These are phyloP conservation scores for Cryptus armator DNA, from an alignment of 2,888 invertebrate species.

Conservation along the genomic window DNA sequence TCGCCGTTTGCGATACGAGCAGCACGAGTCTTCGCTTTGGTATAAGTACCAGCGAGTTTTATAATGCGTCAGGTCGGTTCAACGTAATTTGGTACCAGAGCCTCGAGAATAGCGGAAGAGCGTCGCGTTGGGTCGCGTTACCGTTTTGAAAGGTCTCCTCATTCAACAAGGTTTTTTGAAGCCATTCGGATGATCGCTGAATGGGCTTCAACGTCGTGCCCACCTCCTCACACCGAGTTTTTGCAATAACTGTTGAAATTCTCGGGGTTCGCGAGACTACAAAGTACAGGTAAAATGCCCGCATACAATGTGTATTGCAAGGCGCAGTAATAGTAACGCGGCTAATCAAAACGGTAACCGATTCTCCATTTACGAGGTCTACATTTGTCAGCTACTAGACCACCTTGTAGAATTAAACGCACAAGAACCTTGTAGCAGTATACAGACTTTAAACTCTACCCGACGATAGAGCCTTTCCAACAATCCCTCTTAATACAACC, in stretches of 20 bases:
- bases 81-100: constrained; percentile 57
- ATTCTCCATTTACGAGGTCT: constrained; percentile 45
- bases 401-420: constrained; percentile 36
- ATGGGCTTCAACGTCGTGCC: constrained; percentile 54
- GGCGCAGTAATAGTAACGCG: constrained; percentile 27
- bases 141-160: constrained; percentile 65
- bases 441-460: constrained; percentile 41
- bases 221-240: constrained; percentile 50
- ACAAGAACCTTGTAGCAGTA: constrained; percentile 14
- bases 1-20: constrained; percentile 8
- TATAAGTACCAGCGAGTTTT: constrained; percentile 33
- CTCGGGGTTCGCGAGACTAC: constrained; percentile 57
- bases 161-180: constrained; percentile 63
- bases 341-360: constrained; percentile 67
- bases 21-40: constrained; percentile 60
- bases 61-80: constrained; percentile 60
- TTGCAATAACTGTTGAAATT: constrained; percentile 57
- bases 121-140: constrained; percentile 53
- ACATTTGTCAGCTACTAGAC: constrained; percentile 4
- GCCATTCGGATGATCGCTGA: constrained; percentile 63
- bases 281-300: constrained; percentile 55
- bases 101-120: constrained; percentile 47
- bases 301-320: constrained; percentile 42
- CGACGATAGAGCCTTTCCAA: constrained; percentile 31
- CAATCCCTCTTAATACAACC: constrained; percentile 60